Percentiles rank a stretch among this genome's conserved stretches.
These are phyloP conservation scores for Eidolon dupreanum DNA, from an alignment of 2,797 vertebrate genomes.

Conservation along the genomic window DNA sequence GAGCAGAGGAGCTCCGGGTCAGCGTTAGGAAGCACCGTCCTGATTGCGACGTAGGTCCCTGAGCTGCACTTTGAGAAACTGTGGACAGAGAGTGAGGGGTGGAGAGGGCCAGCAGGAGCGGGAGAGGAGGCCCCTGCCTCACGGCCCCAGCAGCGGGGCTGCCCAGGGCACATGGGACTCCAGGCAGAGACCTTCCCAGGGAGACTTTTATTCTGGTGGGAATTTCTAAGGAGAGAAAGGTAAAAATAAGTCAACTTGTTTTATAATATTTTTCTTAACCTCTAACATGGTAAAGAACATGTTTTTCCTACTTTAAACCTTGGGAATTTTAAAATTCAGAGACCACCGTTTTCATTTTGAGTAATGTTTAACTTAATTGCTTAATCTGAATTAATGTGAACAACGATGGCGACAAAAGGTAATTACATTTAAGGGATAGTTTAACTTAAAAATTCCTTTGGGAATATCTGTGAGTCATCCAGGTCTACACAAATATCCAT, in stretches of 20 bases:
- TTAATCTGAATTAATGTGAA: not conserved
- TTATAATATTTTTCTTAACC: not conserved
- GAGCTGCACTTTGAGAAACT: not conserved
- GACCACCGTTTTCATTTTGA: not conserved
- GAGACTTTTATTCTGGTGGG: not conserved
- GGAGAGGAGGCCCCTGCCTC: not conserved
- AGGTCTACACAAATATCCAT: constrained; percentile 23
- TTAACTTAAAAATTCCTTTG: constrained; percentile 16
- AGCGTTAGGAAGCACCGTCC: not conserved
- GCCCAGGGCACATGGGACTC: not conserved
- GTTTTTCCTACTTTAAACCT: not conserved
- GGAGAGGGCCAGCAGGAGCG: not conserved
- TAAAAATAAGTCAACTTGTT: not conserved
- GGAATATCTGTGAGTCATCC: not conserved
- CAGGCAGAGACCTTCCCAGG: not conserved
- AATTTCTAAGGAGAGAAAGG: not conserved
- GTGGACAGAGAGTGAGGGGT: not conserved
- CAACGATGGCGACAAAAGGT: not conserved
- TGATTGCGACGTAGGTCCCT: not conserved
- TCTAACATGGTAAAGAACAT: not conserved
- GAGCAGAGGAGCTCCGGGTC: not conserved
- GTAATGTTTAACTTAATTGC: not conserved
- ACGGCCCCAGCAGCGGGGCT: not conserved
- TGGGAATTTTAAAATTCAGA: not conserved
- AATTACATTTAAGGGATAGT: not conserved